A percentile compares a stretch with the other conserved stretches of the same genome.
These are phyloP conservation scores for Platysteira castanea DNA, from an alignment of 2,113 vertebrate species.

Conservation along the genomic window DNA sequence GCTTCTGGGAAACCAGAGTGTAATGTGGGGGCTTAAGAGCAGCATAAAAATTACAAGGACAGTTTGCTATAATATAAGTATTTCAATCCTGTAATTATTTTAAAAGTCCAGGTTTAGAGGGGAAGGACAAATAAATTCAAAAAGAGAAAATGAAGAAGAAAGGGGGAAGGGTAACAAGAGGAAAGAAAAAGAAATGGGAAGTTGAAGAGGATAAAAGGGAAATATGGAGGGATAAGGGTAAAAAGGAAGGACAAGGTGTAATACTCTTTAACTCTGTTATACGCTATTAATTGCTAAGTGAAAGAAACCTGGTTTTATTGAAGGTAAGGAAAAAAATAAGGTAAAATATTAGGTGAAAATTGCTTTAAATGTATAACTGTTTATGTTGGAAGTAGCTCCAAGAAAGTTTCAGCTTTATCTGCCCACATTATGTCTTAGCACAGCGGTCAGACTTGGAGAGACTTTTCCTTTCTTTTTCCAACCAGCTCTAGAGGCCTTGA, in stretches of 20 bases:
- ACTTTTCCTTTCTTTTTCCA: not conserved
- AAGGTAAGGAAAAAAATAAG: not conserved
- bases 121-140: not conserved
- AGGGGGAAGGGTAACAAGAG: accelerated
- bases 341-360: not conserved
- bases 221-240: not conserved
- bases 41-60: not conserved
- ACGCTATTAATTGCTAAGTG: not conserved
- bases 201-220: not conserved
- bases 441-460: not conserved
- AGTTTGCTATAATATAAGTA: not conserved
- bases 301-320: not conserved
- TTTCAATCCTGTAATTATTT: not conserved
- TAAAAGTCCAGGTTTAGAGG: not conserved
- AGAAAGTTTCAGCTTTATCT: not conserved
- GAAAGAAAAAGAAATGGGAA: not conserved
- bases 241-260: not conserved
- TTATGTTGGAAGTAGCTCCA: accelerated
- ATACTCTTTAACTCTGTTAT: not conserved
- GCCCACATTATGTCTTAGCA: not conserved
- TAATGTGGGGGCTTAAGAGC: not conserved
- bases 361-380: not conserved
- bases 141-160: not conserved
- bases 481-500: not conserved
- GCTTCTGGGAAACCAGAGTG: not conserved